phyloP scores from a whole-genome alignment of 2,797 vertebrate species.

The Enteromius paludinosus region DNA sequence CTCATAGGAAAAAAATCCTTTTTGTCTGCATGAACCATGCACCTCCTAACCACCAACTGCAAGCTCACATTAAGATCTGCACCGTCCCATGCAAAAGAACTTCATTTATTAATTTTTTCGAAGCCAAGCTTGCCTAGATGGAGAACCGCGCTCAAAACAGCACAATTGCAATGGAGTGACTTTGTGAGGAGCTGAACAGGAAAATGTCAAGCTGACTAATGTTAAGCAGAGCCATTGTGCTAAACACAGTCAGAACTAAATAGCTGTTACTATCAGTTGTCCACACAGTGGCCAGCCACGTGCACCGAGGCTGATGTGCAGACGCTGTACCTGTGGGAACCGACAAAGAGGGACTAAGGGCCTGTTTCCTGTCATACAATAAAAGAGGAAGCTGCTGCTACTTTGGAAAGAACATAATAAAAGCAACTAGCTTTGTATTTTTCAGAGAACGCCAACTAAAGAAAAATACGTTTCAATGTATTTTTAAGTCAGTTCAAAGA shows the following conservation, averaged over 20 bases:
- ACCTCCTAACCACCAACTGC: not conserved
- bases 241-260: slow-evolving; percentile 26
- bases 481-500: not conserved
- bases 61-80: not conserved
- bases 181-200: slow-evolving; percentile 1
- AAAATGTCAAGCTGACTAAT: slow-evolving; percentile 14
- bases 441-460: slow-evolving; percentile 5
- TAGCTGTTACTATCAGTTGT: slow-evolving; percentile 22
- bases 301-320: slow-evolving; percentile 39
- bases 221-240: slow-evolving; percentile 11
- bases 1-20: not conserved
- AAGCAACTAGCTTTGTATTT: slow-evolving; percentile 14
- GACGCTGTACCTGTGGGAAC: slow-evolving; percentile 37
- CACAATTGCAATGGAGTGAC: not conserved
- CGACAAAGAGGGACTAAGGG: slow-evolving; percentile 55
- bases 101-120: not conserved
- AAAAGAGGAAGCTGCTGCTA: slow-evolving; percentile 57
- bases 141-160: not conserved
- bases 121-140: not conserved
- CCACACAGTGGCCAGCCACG: slow-evolving; percentile 3
- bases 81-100: not conserved
- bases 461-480: not conserved
- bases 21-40: not conserved
- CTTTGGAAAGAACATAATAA: slow-evolving; percentile 51
- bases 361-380: slow-evolving; percentile 66